Evolutionary conservation across 2,113 vertebrate genomes (phyloP), one percentile per base, ranked within the genome.

Genomic region (Myxocyprinus asiaticus): DNA sequence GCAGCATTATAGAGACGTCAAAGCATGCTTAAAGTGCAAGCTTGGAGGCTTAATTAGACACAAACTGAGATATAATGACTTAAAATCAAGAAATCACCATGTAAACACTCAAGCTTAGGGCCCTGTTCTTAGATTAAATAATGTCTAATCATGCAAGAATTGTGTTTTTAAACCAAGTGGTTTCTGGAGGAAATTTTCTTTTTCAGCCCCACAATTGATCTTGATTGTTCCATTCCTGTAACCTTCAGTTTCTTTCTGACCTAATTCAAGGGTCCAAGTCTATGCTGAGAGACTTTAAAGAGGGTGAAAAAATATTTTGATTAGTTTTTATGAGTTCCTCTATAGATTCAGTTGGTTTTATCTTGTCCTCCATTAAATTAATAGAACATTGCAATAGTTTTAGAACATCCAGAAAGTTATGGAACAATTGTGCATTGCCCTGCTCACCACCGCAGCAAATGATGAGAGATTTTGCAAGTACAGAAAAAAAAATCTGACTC

Each of bases 1-100:
- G 88, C 85, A 81, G 67, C 85, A 82, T 86, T 69, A 42, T 88
- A 89, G 63, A 76, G 81, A 65, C 71, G 9, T 70, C 62, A 83
- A 85, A 77, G 82, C 48, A 7, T 4, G 66, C 67, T 70, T 65
- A 64, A n/a, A 6, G n/a, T 58, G 55, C 4, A 48, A 48, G 47
- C 56, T 79, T 55, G 85, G 81, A 15, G 45, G 76, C 12, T 44
- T 44, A 71, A 71, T 58, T 56, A n/a, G 5, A 7, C 6, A n/a
- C 33, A 44, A 55, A 56, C 12, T 14, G 51, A 71, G 51, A 55
- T 70, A 56, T 9, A 43, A 56, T 44, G 51, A 55, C 7, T 43
- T 55, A 45, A 71, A 44, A 72, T 58, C 12, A 59, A 70, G 50
- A 56, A 42, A 70, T 11, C 22, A 15, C 33, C n/a, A 2, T 15